These are phyloP conservation scores for Schizopygopsis malacanthus DNA, from an alignment of 2,797 vertebrate species.

Conservation along the genomic window DNA sequence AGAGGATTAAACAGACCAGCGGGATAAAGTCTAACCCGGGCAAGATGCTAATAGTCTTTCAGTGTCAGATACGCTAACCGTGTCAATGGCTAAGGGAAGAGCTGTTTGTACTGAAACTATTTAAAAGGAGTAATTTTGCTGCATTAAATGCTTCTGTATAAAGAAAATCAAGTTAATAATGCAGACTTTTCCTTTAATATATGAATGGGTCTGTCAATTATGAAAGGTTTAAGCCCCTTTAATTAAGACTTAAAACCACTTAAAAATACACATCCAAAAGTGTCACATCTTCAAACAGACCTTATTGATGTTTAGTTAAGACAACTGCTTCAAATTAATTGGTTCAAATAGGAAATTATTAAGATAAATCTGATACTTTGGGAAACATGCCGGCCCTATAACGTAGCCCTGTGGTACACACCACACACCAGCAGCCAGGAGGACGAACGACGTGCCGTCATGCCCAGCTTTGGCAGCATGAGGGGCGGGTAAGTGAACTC, in stretches of 20 bases:
- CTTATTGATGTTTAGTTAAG: not conserved
- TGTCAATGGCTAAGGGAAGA: not conserved
- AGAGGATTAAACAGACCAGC: slow-evolving; percentile 41
- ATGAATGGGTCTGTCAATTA: not conserved
- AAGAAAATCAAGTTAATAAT: not conserved
- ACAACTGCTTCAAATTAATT: not conserved
- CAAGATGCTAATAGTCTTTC: slow-evolving; percentile 39
- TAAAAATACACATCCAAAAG: not conserved
- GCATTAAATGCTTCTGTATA: not conserved
- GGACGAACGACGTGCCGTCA: slow-evolving; percentile 51
- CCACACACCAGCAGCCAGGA: slow-evolving; percentile 48
- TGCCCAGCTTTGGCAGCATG: slow-evolving; percentile 56
- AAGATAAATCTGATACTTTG: not conserved
- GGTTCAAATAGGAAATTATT: not conserved
- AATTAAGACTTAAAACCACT: not conserved
- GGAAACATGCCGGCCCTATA: not conserved
- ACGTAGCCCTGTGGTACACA: slow-evolving; percentile 18
- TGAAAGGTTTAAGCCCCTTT: not conserved
- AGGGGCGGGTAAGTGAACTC: slow-evolving; percentile 69
- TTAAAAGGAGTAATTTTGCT: not conserved
- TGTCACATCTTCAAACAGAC: not conserved
- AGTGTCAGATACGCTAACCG: slow-evolving; percentile 59
- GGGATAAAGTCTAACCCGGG: slow-evolving; percentile 34
- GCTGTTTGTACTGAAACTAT: not conserved
- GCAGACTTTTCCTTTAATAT: not conserved